phyloP scores from a whole-genome alignment of 2,797 vertebrate genomes.

The Spinibarbus caldwelli region DNA sequence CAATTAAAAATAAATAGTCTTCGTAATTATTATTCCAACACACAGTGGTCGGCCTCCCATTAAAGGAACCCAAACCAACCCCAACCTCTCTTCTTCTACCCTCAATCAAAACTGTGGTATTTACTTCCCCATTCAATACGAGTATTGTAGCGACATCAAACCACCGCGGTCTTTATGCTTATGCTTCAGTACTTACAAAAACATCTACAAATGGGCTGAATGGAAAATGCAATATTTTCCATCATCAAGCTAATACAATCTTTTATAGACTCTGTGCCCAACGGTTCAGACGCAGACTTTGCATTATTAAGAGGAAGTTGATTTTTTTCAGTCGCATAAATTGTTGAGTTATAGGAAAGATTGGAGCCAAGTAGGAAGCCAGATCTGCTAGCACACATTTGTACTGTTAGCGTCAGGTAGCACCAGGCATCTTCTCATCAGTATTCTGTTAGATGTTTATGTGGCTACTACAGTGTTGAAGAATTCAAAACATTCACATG shows the following conservation, averaged over 20 bases:
- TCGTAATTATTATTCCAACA: slow-evolving; percentile 80
- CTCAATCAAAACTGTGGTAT: slow-evolving; percentile 66
- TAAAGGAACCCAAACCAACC: slow-evolving; percentile 65
- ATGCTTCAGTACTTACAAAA: slow-evolving; percentile 67
- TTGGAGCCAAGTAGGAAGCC: slow-evolving; percentile 2
- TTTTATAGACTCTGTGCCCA: slow-evolving; percentile 58
- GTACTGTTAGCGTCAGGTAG: background rate
- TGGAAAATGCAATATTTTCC: slow-evolving; percentile 63
- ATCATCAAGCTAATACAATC: slow-evolving; percentile 65
- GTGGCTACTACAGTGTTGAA: slow-evolving; percentile 17
- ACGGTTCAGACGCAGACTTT: slow-evolving; percentile 42
- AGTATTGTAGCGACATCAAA: slow-evolving; percentile 67
- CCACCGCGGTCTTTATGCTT: slow-evolving; percentile 65
- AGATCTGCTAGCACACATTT: background rate
- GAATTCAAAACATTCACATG: slow-evolving; percentile 49
- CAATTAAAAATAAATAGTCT: slow-evolving; percentile 85
- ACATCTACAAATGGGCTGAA: slow-evolving; percentile 46
- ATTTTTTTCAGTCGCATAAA: slow-evolving; percentile 28
- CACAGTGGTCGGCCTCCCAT: slow-evolving; percentile 77
- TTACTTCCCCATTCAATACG: slow-evolving; percentile 70
- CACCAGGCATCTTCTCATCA: slow-evolving; percentile 7
- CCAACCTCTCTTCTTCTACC: slow-evolving; percentile 50
- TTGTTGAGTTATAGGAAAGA: slow-evolving; percentile 33
- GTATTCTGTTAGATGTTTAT: slow-evolving; percentile 25
- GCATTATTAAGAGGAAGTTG: slow-evolving; percentile 55